phyloP scores from a whole-genome alignment of 92 coral and sea anemone genomes.

The Phenganax subtilis region DNA sequence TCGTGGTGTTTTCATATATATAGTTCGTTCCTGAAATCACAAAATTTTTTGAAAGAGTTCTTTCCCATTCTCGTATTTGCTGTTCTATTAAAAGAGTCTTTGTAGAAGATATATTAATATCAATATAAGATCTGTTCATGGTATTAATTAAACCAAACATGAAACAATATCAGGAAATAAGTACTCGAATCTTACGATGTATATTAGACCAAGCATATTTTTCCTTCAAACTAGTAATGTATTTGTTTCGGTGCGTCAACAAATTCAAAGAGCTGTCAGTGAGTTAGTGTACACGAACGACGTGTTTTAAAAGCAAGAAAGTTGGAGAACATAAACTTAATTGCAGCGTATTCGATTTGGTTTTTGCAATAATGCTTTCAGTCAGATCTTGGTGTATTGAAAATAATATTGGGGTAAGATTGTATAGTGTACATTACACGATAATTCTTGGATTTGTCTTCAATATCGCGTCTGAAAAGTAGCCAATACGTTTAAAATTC shows the following conservation, averaged over 20 bases:
- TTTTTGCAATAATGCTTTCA: background rate
- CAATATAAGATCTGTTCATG: background rate
- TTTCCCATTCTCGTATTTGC: too few relatives aligned
- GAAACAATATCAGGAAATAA: slow-evolving; percentile 15
- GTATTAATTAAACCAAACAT: background rate
- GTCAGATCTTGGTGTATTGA: slow-evolving; percentile 5
- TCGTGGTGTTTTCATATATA: too few relatives aligned
- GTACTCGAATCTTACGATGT: background rate
- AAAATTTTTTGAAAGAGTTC: too few relatives aligned
- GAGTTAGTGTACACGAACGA: too few relatives aligned
- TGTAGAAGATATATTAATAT: background rate
- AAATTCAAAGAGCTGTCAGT: background rate
- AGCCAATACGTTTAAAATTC: too few relatives aligned
- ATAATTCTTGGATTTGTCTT: too few relatives aligned
- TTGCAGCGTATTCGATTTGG: background rate
- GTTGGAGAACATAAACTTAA: too few relatives aligned
- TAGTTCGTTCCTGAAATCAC: too few relatives aligned
- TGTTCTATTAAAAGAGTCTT: too few relatives aligned
- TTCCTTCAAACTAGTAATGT: background rate
- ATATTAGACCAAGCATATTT: background rate
- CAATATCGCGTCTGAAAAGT: too few relatives aligned
- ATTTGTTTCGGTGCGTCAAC: slow-evolving; percentile 7
- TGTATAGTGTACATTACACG: background rate
- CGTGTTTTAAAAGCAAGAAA: too few relatives aligned
- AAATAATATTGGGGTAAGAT: slow-evolving; percentile 24